Evolutionary conservation across 2,113 vertebrate genomes (phyloP).

Genomic region (Verasper variegatus): DNA sequence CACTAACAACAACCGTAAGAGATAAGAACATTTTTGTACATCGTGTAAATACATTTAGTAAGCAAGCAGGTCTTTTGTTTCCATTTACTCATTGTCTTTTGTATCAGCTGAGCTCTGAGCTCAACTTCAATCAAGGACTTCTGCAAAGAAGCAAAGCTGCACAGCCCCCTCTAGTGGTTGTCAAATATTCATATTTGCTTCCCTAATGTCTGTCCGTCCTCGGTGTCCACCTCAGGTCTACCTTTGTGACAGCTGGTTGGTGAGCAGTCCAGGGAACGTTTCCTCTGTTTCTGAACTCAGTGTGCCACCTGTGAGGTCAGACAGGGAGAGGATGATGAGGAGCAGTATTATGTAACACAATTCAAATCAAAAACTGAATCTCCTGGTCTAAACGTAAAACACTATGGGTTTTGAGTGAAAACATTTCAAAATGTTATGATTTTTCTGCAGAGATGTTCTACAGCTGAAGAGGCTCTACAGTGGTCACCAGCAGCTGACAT

Average conservation of each 20-base stretch:
- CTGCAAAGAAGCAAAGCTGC: conserved; percentile 27
- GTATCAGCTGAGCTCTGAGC: conserved; percentile 24
- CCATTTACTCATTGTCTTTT: conserved; percentile 31
- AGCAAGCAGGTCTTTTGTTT: conserved; percentile 48
- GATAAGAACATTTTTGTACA: conserved; percentile 13
- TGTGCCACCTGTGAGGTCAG: conserved; percentile 86
- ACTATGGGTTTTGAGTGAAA: too few relatives aligned
- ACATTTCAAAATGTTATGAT: not conserved
- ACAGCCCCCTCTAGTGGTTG: conserved; percentile 81
- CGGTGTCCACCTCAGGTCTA: conserved; percentile 70
- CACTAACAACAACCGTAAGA: conserved; percentile 8
- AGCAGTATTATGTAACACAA: too few relatives aligned
- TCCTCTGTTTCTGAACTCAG: conserved; percentile 87
- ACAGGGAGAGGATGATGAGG: not conserved
- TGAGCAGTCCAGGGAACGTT: conserved; percentile 86
- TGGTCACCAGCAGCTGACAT: not conserved
- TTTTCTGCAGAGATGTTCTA: conserved; percentile 24
- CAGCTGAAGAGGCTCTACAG: not conserved
- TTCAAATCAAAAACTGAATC: not conserved
- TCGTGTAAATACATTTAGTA: conserved; percentile 38
- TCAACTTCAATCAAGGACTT: conserved; percentile 27
- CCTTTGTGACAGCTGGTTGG: conserved; percentile 87
- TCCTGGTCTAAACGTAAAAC: not conserved
- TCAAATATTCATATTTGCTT: conserved; percentile 28
- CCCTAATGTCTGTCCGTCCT: conserved; percentile 5